These are phyloP conservation scores for Aphidius ervi DNA, from an alignment of 1,140 invertebrate species.

Conservation along the genomic window DNA sequence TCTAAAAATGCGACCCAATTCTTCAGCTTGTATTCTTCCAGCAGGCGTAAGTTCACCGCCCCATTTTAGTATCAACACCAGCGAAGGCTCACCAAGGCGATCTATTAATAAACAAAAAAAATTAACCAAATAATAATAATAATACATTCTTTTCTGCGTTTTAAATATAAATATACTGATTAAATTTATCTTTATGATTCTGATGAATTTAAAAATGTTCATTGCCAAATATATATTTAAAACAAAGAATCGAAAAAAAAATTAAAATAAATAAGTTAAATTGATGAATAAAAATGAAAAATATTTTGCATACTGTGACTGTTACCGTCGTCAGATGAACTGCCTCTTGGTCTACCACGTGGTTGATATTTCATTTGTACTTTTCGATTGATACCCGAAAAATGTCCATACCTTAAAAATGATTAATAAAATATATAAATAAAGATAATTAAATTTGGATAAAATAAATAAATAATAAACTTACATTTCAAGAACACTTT, in stretches of 20 bases:
- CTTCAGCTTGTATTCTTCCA: slow-evolving; percentile 94
- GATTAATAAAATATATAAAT: neutral
- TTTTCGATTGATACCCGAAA: slow-evolving; percentile 99
- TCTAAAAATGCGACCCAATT: slow-evolving; percentile 94
- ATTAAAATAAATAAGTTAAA: slow-evolving; percentile 12
- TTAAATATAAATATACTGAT: neutral
- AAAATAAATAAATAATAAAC: slow-evolving; percentile 30
- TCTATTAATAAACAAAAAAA: slow-evolving; percentile 54
- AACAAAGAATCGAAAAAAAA: too few species aligned
- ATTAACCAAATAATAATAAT: neutral
- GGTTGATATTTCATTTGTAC: slow-evolving; percentile 99
- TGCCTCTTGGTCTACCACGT: slow-evolving; percentile 84
- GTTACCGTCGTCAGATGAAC: slow-evolving; percentile 92
- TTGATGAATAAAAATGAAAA: slow-evolving; percentile 19
- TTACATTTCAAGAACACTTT: slow-evolving; percentile 98
- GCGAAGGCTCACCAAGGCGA: slow-evolving; percentile 77
- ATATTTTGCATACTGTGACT: slow-evolving; percentile 40
- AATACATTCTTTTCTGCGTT: neutral
- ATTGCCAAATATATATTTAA: too few species aligned
- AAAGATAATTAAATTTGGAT: neutral
- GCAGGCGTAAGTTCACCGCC: slow-evolving; percentile 98
- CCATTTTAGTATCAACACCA: slow-evolving; percentile 98
- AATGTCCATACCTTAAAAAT: slow-evolving; percentile 89
- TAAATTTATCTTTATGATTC: too few species aligned
- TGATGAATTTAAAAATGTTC: too few species aligned